Conservation (phyloP, 1,140 invertebrate species). For the Lepidurus arcticus region DNA sequence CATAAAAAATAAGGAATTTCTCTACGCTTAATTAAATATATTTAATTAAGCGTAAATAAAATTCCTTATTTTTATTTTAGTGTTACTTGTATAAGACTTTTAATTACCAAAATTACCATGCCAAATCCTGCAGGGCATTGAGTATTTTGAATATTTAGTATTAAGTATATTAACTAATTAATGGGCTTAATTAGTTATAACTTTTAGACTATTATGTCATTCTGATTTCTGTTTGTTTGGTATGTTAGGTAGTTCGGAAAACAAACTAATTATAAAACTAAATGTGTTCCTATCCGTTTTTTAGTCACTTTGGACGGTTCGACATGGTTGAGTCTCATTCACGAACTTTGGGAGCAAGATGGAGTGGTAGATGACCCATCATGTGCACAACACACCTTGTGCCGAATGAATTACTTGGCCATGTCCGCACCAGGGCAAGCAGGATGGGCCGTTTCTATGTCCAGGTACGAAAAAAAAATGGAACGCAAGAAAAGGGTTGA, state of each 20-base stretch:
- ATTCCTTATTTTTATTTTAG: no score
- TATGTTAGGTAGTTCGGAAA: no score
- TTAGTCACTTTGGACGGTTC: constrained; percentile 32
- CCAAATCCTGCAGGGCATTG: no score
- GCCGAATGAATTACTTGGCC: constrained; percentile 34
- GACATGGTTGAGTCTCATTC: constrained; percentile 32
- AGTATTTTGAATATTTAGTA: background rate
- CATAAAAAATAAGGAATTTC: no score
- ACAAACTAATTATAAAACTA: background rate
- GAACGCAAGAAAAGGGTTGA: background rate
- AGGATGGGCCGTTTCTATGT: constrained; percentile 32
- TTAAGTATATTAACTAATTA: background rate
- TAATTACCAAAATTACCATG: no score
- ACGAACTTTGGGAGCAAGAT: constrained; percentile 33
- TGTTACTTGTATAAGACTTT: no score
- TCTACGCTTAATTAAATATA: no score
- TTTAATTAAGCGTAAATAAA: no score
- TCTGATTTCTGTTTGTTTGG: no score
- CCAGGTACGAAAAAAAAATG: constrained; percentile 28
- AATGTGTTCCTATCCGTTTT: background rate
- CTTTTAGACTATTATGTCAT: no score
- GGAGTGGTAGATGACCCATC: constrained; percentile 27
- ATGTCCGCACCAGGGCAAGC: constrained; percentile 24
- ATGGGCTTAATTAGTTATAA: no score
- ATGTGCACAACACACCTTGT: constrained; percentile 33